These are phyloP conservation scores for Melanostigma gelatinosum DNA, from an alignment of 2,113 vertebrate species.

Conservation along the genomic window DNA sequence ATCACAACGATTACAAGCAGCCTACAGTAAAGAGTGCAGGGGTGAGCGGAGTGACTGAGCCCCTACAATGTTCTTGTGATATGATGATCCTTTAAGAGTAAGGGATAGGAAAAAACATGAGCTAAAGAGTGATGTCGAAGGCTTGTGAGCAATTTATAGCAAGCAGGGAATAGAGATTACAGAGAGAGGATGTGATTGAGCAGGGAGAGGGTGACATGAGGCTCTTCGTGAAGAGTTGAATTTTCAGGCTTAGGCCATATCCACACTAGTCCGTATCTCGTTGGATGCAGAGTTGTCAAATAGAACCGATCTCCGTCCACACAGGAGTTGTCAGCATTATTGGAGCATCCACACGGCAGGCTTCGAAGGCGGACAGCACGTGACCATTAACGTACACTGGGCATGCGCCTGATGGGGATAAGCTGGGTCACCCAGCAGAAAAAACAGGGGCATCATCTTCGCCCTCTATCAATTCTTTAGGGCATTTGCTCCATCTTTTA, in stretches of 20 bases:
- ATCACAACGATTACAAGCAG: constrained; percentile 6
- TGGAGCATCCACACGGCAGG: too few relatives aligned
- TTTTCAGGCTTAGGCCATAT: neutral
- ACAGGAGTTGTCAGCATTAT: too few relatives aligned
- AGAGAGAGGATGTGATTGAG: constrained; percentile 23
- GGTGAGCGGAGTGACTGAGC: neutral
- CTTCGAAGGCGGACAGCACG: too few relatives aligned
- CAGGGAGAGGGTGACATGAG: constrained; percentile 27
- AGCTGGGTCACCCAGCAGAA: too few relatives aligned
- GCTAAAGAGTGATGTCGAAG: constrained; percentile 9
- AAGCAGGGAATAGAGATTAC: neutral
- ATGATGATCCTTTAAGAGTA: neutral
- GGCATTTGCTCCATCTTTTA: too few relatives aligned
- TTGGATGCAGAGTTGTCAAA: too few relatives aligned
- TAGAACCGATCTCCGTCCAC: too few relatives aligned
- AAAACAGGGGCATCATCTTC: too few relatives aligned
- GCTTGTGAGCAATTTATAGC: constrained; percentile 1
- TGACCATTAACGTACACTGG: too few relatives aligned
- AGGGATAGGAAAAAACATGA: neutral
- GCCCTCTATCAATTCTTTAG: too few relatives aligned
- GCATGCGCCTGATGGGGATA: too few relatives aligned
- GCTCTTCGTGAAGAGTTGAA: constrained; percentile 25
- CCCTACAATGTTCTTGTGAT: neutral
- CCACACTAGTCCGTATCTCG: too few relatives aligned
- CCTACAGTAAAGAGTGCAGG: neutral